Percentiles rank a stretch among this genome's conserved stretches.
Conservation (phyloP, 2,113 vertebrate species). For the Andinoacara biseriatus region DNA sequence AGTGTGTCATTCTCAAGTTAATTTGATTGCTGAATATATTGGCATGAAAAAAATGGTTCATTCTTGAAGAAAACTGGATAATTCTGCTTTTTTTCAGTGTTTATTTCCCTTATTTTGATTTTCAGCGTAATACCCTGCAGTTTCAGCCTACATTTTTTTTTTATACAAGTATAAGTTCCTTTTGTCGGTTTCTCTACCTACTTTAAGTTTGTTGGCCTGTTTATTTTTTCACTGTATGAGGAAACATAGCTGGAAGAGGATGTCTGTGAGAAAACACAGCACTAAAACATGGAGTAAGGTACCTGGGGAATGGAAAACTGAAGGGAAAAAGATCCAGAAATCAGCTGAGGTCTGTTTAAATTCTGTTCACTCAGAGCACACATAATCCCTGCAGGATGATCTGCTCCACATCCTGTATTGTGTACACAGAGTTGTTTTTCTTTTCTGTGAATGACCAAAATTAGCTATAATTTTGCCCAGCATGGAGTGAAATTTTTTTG, state of each 20-base stretch:
- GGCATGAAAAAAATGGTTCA: not conserved
- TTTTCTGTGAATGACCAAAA: slow-evolving; percentile 34
- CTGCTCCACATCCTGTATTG: slow-evolving; percentile 26
- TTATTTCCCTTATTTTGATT: slow-evolving; percentile 5
- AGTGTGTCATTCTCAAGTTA: not conserved
- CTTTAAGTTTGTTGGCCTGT: slow-evolving; percentile 22
- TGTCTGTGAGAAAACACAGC: slow-evolving; percentile 15
- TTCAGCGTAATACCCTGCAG: not conserved
- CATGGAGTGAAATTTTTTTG: slow-evolving; percentile 8
- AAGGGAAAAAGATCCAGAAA: slow-evolving; percentile 36
- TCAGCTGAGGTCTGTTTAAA: slow-evolving; percentile 44
- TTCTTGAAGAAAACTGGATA: not conserved
- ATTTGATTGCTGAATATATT: slow-evolving; percentile 31
- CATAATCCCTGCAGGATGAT: slow-evolving; percentile 45
- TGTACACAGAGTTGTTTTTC: slow-evolving; percentile 37
- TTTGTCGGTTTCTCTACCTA: not conserved
- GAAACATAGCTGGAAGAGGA: slow-evolving; percentile 15
- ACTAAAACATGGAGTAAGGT: slow-evolving; percentile 27
- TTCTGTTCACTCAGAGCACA: slow-evolving; percentile 44
- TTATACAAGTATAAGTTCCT: not conserved
- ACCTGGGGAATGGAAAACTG: slow-evolving; percentile 26
- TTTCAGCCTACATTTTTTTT: not conserved
- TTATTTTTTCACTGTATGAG: slow-evolving; percentile 34
- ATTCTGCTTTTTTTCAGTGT: not conserved
- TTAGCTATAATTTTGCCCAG: slow-evolving; percentile 28